These are phyloP conservation scores for Paramisgurnus dabryanus DNA, from an alignment of 2,113 vertebrate genomes.

Conservation along the genomic window DNA sequence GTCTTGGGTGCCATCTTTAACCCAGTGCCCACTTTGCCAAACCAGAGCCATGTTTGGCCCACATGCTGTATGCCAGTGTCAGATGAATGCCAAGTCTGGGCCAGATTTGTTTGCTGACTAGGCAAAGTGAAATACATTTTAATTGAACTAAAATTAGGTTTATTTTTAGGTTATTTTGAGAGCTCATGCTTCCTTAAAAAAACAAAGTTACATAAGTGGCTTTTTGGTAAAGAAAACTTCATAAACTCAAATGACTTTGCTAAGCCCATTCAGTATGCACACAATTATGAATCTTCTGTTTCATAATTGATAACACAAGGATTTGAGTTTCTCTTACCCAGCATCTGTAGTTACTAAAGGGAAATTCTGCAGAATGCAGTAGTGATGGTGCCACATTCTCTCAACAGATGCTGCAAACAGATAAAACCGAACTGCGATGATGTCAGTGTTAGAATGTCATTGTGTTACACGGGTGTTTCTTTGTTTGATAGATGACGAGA, in stretches of 20 bases:
- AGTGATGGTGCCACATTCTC: not conserved
- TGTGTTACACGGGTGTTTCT: not conserved
- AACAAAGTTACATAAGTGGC: not conserved
- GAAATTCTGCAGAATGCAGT: slow-evolving; percentile 7
- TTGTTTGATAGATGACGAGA: slow-evolving; percentile 6
- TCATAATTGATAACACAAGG: slow-evolving; percentile 8
- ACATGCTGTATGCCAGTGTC: no score
- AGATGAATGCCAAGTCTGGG: no score
- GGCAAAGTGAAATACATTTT: no score
- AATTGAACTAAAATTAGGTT: no score
- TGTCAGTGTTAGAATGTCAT: slow-evolving; percentile 17
- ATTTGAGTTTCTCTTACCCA: not conserved
- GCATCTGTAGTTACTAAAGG: slow-evolving; percentile 19
- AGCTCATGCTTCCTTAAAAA: no score
- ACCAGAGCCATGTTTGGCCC: no score
- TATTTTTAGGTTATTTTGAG: no score
- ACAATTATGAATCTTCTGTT: slow-evolving; percentile 4
- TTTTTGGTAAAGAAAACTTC: not conserved
- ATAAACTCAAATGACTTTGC: not conserved
- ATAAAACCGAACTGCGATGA: slow-evolving; percentile 14
- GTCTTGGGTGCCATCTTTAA: no score
- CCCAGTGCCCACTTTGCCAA: no score
- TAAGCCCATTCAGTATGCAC: not conserved
- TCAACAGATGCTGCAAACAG: slow-evolving; percentile 4
- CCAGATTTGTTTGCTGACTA: no score